Conservation (phyloP, 2,888 invertebrate species). For the Protophormia terraenovae region DNA sequence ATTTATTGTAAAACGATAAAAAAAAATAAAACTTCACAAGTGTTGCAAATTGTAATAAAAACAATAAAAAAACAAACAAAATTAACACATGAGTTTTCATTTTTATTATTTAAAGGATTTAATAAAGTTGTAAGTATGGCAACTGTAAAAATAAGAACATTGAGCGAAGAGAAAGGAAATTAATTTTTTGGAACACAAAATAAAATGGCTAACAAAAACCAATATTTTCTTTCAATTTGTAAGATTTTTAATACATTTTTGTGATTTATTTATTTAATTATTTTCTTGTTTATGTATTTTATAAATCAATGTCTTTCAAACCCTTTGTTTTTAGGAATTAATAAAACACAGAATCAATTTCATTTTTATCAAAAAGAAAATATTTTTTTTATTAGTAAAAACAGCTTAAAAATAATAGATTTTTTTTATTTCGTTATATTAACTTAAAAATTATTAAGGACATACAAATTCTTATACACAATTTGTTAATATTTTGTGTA, state of each 20-base stretch:
- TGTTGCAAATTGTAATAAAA: constrained; percentile 59
- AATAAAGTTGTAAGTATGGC: not conserved
- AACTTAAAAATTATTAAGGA: constrained; percentile 6
- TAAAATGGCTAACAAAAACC: too few species aligned
- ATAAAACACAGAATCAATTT: not conserved
- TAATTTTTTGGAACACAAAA: too few species aligned
- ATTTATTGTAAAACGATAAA: constrained; percentile 48
- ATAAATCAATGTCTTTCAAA: too few species aligned
- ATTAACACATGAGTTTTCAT: not conserved
- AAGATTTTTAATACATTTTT: too few species aligned
- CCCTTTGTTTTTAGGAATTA: too few species aligned
- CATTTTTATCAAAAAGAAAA: constrained; percentile 29
- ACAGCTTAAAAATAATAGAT: constrained; percentile 24
- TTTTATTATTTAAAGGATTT: not conserved
- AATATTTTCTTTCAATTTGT: too few species aligned
- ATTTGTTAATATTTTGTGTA: not conserved
- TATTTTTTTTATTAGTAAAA: constrained; percentile 52
- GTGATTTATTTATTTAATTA: too few species aligned
- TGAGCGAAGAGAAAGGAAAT: too few species aligned
- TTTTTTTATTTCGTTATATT: not conserved
- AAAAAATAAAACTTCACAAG: constrained; percentile 48
- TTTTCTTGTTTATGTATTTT: too few species aligned
- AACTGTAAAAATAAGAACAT: not conserved
- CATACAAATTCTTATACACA: not conserved
- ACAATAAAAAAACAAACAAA: constrained; percentile 21